Evolutionary conservation across 2,797 vertebrate genomes (phyloP), one percentile per base, ranked within the genome.

Genomic region (Sciurus vulgaris): DNA sequence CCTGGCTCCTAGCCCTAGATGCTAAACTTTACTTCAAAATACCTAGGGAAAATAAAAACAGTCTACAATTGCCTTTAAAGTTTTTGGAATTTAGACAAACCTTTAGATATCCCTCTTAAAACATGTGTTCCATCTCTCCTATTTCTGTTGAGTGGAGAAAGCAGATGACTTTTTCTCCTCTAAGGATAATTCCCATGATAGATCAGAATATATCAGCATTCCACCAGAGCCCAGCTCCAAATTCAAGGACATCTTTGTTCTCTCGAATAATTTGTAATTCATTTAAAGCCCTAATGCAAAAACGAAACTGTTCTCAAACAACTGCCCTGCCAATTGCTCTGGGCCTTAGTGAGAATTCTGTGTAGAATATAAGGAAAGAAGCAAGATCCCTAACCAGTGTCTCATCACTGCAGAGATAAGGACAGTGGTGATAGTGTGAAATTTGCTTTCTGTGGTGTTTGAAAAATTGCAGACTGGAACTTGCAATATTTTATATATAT

Each of bases 401-500:
- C 70, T 87, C 51, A 35, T 93, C 74, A 28, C 20, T 61, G 18
- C 54, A 41, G 59, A 47, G 85, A 74, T 33, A 76, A 93, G 33
- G 59, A 76, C 56, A 51, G 77, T 51, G 47, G 61, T 84, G 38
- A 82, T 7, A 38, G 56, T 38, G 78, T 51, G 22, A 96, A 49
- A 20, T 97, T 98, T 98, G 97, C 95, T 92, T 97, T 98, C 97
- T 96, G 97, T 98, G 97, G 97, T 79, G 96, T 98, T 98, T 98
- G 98, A 97, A 97, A 98, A 96, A 97, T 79, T 96, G 96, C 95
- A 98, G 98, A 98, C 98, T 98, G 96, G 97, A 98, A 98, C 98
- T 98, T 98, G 97, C 97, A 98, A 98, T 98, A 98, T 98, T 98
- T 95, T 98, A 98, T 98, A 98, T 98, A 94, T 95, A 95, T 85